phyloP scores from a whole-genome alignment of 2,888 invertebrate species.

The Thelaira solivaga region DNA sequence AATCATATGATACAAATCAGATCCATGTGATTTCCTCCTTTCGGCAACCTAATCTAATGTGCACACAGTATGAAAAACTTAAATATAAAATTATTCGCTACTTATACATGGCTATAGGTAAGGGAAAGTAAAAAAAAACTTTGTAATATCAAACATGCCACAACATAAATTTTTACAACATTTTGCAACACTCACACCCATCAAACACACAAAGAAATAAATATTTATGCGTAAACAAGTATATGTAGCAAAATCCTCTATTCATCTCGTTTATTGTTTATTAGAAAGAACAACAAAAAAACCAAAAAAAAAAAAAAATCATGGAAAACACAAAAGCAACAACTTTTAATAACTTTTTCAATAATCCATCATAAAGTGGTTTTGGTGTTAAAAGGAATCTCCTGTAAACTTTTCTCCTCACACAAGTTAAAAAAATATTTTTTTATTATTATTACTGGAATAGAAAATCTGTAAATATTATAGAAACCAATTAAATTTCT shows the following conservation, averaged over 20 bases:
- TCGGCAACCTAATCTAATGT: too few relatives aligned
- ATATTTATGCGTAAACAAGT: not conserved
- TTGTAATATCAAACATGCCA: conserved; percentile 57
- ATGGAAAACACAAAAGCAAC: conserved; percentile 48
- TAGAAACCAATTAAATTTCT: not conserved
- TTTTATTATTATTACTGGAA: too few relatives aligned
- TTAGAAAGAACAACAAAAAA: conserved; percentile 17
- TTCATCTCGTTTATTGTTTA: conserved; percentile 49
- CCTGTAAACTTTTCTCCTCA: not conserved
- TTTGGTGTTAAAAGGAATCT: conserved; percentile 28
- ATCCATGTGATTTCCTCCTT: too few relatives aligned
- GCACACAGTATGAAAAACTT: not conserved
- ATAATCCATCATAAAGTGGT: conserved; percentile 65
- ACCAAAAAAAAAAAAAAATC: conserved; percentile 6
- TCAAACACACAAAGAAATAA: not conserved
- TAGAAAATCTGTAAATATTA: not conserved
- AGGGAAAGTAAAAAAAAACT: conserved; percentile 37
- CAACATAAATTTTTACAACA: conserved; percentile 55
- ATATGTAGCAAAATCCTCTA: conserved; percentile 18
- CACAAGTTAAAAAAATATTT: not conserved
- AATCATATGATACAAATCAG: too few relatives aligned
- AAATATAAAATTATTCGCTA: not conserved
- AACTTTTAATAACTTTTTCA: conserved; percentile 66
- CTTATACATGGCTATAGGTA: not conserved
- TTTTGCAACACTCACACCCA: conserved; percentile 13